Evolutionary conservation across 2,797 vertebrate species (phyloP).

Genomic region (Microhierax caerulescens): DNA sequence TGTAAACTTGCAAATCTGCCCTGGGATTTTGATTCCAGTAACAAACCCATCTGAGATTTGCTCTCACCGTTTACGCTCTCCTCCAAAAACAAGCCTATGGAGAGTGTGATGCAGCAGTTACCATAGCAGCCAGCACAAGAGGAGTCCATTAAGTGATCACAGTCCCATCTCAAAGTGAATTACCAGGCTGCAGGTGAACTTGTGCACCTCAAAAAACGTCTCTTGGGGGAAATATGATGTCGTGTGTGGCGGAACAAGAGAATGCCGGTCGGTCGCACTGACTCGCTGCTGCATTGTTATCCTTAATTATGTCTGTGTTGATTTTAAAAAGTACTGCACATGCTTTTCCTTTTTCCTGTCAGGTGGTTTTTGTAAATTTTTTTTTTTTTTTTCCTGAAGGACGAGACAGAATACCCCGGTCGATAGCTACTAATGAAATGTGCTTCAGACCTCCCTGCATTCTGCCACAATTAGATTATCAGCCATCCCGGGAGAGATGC

Average conservation of each 20-base stretch:
- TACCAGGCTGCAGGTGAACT: slow-evolving; percentile 61
- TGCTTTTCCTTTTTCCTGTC: slow-evolving; percentile 64
- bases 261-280: not conserved
- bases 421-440: slow-evolving; percentile 23
- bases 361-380: not conserved
- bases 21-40: slow-evolving; percentile 50
- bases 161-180: slow-evolving; percentile 46
- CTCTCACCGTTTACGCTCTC: not conserved
- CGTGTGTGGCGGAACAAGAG: not conserved
- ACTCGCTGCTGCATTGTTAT: slow-evolving; percentile 39
- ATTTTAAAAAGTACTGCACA: slow-evolving; percentile 19
- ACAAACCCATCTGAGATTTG: slow-evolving; percentile 42
- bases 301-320: slow-evolving; percentile 33
- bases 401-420: not conserved
- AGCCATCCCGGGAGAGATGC: not conserved
- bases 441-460: not conserved
- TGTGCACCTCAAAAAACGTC: slow-evolving; percentile 52
- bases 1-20: slow-evolving; percentile 12
- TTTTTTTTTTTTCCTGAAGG: not conserved
- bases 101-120: slow-evolving; percentile 53
- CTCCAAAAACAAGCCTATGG: not conserved
- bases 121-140: slow-evolving; percentile 55
- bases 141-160: slow-evolving; percentile 52
- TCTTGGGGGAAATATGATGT: slow-evolving; percentile 43
- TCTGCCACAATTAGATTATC: slow-evolving; percentile 34